Conservation (phyloP, 2,113 vertebrate genomes). For the Naja naja region DNA sequence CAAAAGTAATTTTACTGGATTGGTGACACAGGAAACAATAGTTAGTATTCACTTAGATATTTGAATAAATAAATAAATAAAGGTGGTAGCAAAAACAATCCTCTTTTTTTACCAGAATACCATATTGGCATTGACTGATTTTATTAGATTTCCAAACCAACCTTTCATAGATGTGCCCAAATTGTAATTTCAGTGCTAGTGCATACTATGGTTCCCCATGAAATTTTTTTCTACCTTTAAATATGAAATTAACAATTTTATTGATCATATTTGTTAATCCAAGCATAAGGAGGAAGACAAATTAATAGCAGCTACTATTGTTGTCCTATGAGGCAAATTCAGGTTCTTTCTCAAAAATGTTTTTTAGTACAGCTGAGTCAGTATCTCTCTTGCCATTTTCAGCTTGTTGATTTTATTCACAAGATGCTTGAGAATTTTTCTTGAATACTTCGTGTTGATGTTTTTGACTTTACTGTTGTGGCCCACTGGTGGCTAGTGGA, state of each 20-base stretch:
- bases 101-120: neutral
- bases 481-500: too few relatives aligned
- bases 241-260: neutral
- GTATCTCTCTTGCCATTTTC: neutral
- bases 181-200: neutral
- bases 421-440: neutral
- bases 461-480: neutral
- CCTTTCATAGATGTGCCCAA: neutral
- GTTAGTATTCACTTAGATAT: neutral
- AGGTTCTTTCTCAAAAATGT: neutral
- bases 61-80: neutral
- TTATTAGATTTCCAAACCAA: neutral
- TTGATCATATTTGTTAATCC: neutral
- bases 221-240: neutral
- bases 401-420: neutral
- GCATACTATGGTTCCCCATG: neutral
- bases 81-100: neutral
- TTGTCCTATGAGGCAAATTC: neutral
- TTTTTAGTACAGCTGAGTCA: neutral
- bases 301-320: neutral
- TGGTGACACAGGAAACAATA: neutral
- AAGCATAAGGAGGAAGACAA: neutral
- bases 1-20: neutral
- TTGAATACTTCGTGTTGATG: neutral
- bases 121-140: neutral